Evolutionary conservation across 2,113 vertebrate genomes (phyloP), one percentile per base, ranked within the genome.

Genomic region (Eubucco bourcierii): DNA sequence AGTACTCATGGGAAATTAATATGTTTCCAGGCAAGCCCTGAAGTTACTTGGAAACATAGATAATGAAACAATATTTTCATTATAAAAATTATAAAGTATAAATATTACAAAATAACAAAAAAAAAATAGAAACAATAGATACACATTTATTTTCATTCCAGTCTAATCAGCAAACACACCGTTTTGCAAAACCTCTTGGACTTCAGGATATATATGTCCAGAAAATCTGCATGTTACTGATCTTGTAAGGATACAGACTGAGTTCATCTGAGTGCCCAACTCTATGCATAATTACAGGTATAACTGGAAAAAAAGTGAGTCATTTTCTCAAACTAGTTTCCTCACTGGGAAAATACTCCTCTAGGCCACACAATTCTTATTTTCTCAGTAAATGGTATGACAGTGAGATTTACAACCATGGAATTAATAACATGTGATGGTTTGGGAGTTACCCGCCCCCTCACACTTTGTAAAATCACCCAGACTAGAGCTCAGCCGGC

Each of bases 391-490:
- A 91, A 75, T 56, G 64, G 47, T 58, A 28, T 68, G 88, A 88
- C 76, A 85, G 60, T 33, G 63, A 91, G 80, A 95, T 95, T 94
- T 90, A 95, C 37, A 55, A 15, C 70, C 58, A 15, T 1, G 1
- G 74, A 91, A 80, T 95, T 87, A 90, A 67, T 90, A 88, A 91
- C n/a, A n/a, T n/a, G n/a, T n/a, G n/a, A n/a, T n/a, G n/a, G n/a
- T n/a, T n/a, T n/a, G n/a, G n/a, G n/a, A n/a, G n/a, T n/a, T n/a
- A n/a, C n/a, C n/a, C n/a, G n/a, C n/a, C n/a, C n/a, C n/a, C n/a
- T n/a, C n/a, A n/a, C n/a, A n/a, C n/a, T n/a, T n/a, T n/a, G n/a
- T n/a, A n/a, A n/a, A n/a, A n/a, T n/a, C n/a, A n/a, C n/a, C n/a
- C n/a, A n/a, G n/a, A n/a, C n/a, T n/a, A n/a, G n/a, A n/a, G n/a